Evolutionary conservation across 2,113 vertebrate species (phyloP).

Genomic region (Coturnix japonica): DNA sequence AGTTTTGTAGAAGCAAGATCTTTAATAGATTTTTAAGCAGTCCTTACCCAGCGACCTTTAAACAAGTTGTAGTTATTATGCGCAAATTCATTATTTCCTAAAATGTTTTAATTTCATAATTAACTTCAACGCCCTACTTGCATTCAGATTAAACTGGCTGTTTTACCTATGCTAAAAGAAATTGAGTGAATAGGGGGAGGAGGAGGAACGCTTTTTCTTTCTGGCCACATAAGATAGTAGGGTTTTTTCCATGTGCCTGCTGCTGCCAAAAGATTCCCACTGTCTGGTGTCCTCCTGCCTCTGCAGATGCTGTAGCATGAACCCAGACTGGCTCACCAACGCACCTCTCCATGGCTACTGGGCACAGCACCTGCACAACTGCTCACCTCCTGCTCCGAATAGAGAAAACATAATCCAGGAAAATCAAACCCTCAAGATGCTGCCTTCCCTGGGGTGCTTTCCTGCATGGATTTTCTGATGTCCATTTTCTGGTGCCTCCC

Average conservation of each 20-base stretch:
- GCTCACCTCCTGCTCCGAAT: not conserved
- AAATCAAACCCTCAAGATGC: not conserved
- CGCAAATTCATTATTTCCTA: constrained; percentile 53
- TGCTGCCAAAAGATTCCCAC: not conserved
- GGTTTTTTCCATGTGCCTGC: not conserved
- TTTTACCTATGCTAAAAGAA: not conserved
- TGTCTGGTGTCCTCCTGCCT: too few relatives aligned
- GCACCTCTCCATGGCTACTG: rapidly evolving
- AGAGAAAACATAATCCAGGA: not conserved
- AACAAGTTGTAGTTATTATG: not conserved
- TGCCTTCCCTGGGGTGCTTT: not conserved
- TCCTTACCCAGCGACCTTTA: constrained; percentile 12
- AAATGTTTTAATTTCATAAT: constrained; percentile 47
- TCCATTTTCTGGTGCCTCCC: not conserved
- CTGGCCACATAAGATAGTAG: rapidly evolving
- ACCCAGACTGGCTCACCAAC: not conserved
- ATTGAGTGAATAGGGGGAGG: rapidly evolving
- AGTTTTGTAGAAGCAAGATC: not conserved
- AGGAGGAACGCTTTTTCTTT: rapidly evolving
- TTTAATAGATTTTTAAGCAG: constrained; percentile 33
- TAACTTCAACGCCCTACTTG: not conserved
- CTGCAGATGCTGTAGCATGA: rapidly evolving
- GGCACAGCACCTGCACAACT: not conserved
- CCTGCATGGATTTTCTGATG: not conserved
- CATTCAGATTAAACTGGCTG: not conserved